A percentile compares a stretch with the other conserved stretches of the same genome.
Conservation (phyloP, 2,797 vertebrate species). For the Esox lucius region DNA sequence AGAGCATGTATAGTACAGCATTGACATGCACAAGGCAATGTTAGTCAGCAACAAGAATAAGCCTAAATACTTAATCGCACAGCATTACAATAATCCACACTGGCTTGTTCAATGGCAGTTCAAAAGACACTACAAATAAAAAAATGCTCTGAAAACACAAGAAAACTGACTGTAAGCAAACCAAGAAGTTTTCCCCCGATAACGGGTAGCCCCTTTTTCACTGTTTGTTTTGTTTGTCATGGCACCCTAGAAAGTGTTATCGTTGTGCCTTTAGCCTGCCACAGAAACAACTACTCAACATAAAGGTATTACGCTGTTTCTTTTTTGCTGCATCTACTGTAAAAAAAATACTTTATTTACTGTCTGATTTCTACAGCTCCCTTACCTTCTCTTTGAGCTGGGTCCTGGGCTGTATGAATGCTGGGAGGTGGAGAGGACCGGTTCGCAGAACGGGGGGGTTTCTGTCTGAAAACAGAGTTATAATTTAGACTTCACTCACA, state of each 20-base stretch:
- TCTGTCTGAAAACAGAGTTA: conserved; percentile 46
- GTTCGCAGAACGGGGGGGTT: conserved; percentile 43
- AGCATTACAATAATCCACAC: background rate
- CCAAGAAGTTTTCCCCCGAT: background rate
- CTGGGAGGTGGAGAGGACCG: conserved; percentile 60
- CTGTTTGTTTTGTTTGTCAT: background rate
- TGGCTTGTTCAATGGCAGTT: background rate
- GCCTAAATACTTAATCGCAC: background rate
- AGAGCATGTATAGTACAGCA: background rate
- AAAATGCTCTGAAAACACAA: background rate
- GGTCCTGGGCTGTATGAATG: conserved; percentile 42
- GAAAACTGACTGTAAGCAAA: background rate
- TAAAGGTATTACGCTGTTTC: background rate
- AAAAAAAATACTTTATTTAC: background rate
- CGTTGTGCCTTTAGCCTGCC: background rate
- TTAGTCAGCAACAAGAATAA: background rate
- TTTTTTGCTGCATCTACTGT: background rate
- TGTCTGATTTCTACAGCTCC: background rate
- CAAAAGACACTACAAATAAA: background rate
- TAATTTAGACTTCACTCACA: conserved; percentile 16
- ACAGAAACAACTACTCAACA: background rate
- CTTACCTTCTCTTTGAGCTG: conserved; percentile 32
- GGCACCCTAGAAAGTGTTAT: background rate
- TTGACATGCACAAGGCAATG: background rate
- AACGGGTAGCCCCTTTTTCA: background rate